Conservation (phyloP, 2,113 vertebrate species). For the Lathamus discolor region DNA sequence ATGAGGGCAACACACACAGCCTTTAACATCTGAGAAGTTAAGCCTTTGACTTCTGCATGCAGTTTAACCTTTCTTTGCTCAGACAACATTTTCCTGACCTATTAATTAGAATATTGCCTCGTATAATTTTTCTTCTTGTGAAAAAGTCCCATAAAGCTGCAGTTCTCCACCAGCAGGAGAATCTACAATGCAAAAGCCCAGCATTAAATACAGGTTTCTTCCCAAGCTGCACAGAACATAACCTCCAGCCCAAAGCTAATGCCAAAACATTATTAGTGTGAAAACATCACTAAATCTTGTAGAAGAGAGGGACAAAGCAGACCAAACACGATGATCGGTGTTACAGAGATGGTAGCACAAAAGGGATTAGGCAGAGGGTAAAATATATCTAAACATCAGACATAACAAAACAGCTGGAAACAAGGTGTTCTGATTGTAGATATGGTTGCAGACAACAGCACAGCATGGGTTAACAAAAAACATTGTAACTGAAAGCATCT, state of each 20-base stretch:
- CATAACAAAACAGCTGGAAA: neutral
- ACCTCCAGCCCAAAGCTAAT: neutral
- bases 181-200: neutral
- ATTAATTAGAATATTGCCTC: neutral
- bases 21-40: neutral
- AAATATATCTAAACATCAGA: neutral
- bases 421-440: neutral
- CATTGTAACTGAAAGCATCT: neutral
- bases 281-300: neutral
- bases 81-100: neutral
- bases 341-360: neutral
- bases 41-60: neutral
- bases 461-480: neutral
- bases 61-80: neutral
- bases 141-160: neutral
- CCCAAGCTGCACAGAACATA: neutral
- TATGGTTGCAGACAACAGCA: neutral
- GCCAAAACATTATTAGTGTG: neutral
- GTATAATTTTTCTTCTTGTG: neutral
- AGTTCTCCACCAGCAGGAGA: neutral
- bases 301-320: neutral
- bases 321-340: neutral
- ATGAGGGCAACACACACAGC: neutral
- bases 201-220: neutral
- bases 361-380: neutral